These are phyloP conservation scores for Sinopyrophorus schimmeli DNA, from an alignment of 2,888 invertebrate species.

Conservation along the genomic window DNA sequence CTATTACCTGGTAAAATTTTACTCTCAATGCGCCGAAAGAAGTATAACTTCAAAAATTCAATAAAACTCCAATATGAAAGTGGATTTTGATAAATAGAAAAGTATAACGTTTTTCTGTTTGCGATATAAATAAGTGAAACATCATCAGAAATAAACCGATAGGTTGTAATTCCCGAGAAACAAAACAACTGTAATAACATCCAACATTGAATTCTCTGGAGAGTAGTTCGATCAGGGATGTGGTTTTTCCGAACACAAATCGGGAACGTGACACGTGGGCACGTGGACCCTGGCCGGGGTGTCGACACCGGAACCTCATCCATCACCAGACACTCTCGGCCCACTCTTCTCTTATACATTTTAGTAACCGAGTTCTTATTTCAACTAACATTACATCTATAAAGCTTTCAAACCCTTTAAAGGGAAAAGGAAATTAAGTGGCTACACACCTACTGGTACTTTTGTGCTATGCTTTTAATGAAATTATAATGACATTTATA, in stretches of 20 bases:
- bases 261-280: constrained; percentile 52
- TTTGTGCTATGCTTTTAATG: no score
- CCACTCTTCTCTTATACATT: constrained; percentile 20
- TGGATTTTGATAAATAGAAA: no score
- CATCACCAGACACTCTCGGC: constrained; percentile 41
- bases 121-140: constrained; percentile 23
- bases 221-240: constrained; percentile 49
- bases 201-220: constrained; percentile 49
- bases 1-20: no score
- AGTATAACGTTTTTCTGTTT: constrained; percentile 7
- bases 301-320: constrained; percentile 49
- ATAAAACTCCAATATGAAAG: no score
- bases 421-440: constrained; percentile 6
- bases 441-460: no score
- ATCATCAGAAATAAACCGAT: constrained; percentile 27
- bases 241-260: constrained; percentile 51
- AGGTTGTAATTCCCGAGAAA: constrained; percentile 47
- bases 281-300: constrained; percentile 48
- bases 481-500: no score
- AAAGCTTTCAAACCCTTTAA: constrained; percentile 15
- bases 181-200: constrained; percentile 55
- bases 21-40: no score
- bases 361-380: constrained; percentile 24
- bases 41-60: no score
- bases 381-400: constrained; percentile 17